Base-by-base conservation (phyloP, 2,888 invertebrate species). In the Cheilosia grossa region DNA sequence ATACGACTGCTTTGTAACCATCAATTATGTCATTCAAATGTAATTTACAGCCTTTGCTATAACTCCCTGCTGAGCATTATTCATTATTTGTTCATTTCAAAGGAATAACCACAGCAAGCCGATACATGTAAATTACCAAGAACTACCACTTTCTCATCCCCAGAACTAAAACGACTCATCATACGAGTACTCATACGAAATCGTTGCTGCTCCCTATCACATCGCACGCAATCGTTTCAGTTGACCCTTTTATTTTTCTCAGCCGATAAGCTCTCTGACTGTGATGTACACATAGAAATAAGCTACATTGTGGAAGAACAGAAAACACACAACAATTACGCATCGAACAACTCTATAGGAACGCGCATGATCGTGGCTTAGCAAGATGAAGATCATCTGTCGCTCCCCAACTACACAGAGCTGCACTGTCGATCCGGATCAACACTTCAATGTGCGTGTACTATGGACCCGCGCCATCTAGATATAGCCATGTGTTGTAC, bases 391-490 rank as follows among this genome's bases (percentile, higher is more conserved):
- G 70, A 77, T 81, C 81, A 75, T 77, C 72, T 80, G 63, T 58
- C 53, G 69, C 83, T 66, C 56, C 74, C 66, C 70, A 59, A 54
- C 66, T 67, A 69, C 69, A 67, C 67, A 67, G 61, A 54, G 44
- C 66, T 66, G 53, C 72, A 80, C 73, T 74, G 74, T 80, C 74
- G 80, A 83, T 79, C 66, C 72, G 67, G 85, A 81, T 81, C 81
- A 81, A 85, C 81, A 85, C 85, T 77, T 81, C 81, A 75, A 70
- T 72, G 81, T 81, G 81, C 75, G 81, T 85, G 85, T 77, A 56
- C 67, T 17, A 63, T 40, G 53, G 44, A 24, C 63, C 19, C 30
- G 66, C 54, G 61, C 51, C 51, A 63, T 37, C 10, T 13, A 24
- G 51, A 10, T 4, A 51, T 24, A 51, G 64, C 72, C 53, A 66